Evolutionary conservation across 2,797 vertebrate species (phyloP), one percentile per base, ranked within the genome.

Genomic region (Pyrocephalus nanus): DNA sequence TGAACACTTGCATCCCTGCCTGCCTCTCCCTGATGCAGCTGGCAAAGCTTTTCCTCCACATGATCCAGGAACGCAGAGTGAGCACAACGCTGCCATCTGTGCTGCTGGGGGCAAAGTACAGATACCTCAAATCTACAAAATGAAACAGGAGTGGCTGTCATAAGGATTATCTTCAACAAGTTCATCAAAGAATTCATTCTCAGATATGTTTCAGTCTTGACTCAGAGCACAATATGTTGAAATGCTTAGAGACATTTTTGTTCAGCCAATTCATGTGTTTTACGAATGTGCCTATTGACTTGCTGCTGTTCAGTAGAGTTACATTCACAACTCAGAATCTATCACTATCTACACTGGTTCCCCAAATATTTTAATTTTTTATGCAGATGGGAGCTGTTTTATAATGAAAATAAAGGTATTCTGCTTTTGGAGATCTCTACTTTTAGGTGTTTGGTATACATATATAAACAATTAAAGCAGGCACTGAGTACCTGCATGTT

Each of bases 1-100:
- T 23, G 32, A 42, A 11, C 25, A 47, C 21, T 55, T 21, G 21
- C 15, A 40, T 29, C 38, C 43, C 23, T 67, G 26, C 64, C 40
- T 72, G 47, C 53, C 50, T 96, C 95, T 86, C 94, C 71, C 43
- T 92, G 47, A 95, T 97, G 97, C 12, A 96, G 93, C 67, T n/a
- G 76, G n/a, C 77, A 93, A 29, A 98, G 95, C 73, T 98, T 98
- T 94, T 98, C 97, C 67, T 98, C 97, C 80, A 97, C 96, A 1
- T 71, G 55, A 50, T 98, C 97, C 92, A 98, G 88, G 83, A 98
- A 97, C 1, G 78, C 97, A 23, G 88, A 96, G 95, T 97, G 94
- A 4, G 85, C 95, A 86, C 91, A 95, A 91, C 48, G 61, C 48
- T 53, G 62, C 40, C 40, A 9, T 43, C 82, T 87, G 96, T 98